phyloP scores from a whole-genome alignment of 2,888 invertebrate species.

The Dolomedes plantarius region DNA sequence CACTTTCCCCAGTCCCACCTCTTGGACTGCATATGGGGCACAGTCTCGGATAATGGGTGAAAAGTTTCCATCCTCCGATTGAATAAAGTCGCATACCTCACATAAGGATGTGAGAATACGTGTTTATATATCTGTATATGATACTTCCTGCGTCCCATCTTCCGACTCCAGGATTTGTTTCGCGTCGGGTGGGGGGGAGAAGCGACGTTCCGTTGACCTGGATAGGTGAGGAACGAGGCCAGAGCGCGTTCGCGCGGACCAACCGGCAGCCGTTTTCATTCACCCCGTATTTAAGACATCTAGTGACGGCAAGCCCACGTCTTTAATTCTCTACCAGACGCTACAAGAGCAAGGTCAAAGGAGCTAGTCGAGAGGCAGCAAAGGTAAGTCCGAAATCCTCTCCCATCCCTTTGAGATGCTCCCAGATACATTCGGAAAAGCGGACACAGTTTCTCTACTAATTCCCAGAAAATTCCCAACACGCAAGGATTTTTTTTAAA shows the following conservation, averaged over 20 bases:
- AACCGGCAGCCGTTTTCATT: slow-evolving; percentile 54
- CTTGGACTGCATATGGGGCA: no score
- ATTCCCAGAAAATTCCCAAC: not conserved
- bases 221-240: slow-evolving; percentile 52
- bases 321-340: slow-evolving; percentile 56
- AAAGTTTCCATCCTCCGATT: no score
- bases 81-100: no score
- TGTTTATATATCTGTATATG: no score
- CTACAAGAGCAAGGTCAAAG: slow-evolving; percentile 58
- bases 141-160: no score
- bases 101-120: no score
- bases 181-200: slow-evolving; percentile 5
- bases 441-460: not conserved
- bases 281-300: slow-evolving; percentile 66
- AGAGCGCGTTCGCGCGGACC: slow-evolving; percentile 49
- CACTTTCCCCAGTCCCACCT: no score
- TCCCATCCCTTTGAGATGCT: not conserved
- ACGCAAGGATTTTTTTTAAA: no score
- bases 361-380: not conserved
- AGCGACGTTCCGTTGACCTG: slow-evolving; percentile 54
- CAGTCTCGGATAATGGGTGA: no score
- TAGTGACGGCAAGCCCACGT: slow-evolving; percentile 44
- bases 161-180: slow-evolving; percentile 1
- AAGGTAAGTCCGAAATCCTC: slow-evolving; percentile 6
- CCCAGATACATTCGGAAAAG: not conserved